Conservation (phyloP, 2,113 vertebrate genomes). For the Zootoca vivipara region DNA sequence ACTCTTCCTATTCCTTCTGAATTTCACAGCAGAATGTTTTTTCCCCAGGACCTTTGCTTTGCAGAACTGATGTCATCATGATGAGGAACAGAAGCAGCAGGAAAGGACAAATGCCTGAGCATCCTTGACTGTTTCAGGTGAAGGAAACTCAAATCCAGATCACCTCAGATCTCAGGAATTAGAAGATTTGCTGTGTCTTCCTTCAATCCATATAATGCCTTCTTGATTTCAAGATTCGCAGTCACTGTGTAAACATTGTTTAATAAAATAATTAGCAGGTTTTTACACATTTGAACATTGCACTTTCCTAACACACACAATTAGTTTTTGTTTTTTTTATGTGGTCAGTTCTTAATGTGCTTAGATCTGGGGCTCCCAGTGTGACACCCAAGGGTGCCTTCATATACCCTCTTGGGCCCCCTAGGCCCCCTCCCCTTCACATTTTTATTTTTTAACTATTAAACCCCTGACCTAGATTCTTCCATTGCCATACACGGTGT, state of each 20-base stretch:
- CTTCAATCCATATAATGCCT: conserved; percentile 47
- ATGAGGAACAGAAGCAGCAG: conserved; percentile 33
- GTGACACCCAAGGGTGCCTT: background rate
- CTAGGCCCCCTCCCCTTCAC: background rate
- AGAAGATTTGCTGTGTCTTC: conserved; percentile 19
- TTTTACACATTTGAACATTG: background rate
- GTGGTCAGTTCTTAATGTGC: background rate
- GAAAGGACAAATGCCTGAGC: conserved; percentile 42
- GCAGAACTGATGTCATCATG: conserved; percentile 27
- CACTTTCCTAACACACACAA: background rate
- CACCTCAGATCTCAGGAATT: background rate
- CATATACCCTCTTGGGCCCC: background rate
- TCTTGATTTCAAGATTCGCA: conserved; percentile 68
- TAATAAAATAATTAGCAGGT: conserved; percentile 25
- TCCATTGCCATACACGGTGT: background rate
- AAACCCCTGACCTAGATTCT: background rate
- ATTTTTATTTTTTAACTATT: background rate
- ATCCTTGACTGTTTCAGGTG: conserved; percentile 51
- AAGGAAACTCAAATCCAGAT: conserved; percentile 48
- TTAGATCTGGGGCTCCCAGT: background rate
- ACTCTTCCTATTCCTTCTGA: conserved; percentile 3
- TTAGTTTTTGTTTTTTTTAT: background rate
- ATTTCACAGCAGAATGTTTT: conserved; percentile 15
- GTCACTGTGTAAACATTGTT: conserved; percentile 62
- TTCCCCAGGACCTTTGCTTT: conserved; percentile 2